Evolutionary conservation across 1,140 invertebrate genomes (phyloP).

Genomic region (Delia radicum): DNA sequence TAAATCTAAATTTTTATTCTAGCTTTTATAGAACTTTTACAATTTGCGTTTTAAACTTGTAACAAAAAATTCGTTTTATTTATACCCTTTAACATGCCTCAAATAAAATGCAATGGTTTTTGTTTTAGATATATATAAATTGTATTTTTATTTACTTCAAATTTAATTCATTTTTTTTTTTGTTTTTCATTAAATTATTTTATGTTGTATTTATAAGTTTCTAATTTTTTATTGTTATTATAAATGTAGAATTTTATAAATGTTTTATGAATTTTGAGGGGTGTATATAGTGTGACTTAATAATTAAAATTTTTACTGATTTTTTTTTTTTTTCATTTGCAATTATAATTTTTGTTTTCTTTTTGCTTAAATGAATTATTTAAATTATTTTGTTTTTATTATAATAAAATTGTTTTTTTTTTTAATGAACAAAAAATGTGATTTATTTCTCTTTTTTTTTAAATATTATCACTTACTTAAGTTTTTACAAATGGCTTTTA

Average conservation of each 20-base stretch:
- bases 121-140: slow-evolving; percentile 14
- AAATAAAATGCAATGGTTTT: no score
- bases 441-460: slow-evolving; percentile 22
- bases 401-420: not conserved
- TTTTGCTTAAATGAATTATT: not conserved
- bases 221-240: not conserved
- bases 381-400: not conserved
- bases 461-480: slow-evolving; percentile 22
- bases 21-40: no score
- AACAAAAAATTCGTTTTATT: no score
- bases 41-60: no score
- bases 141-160: slow-evolving; percentile 23
- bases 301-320: slow-evolving; percentile 2
- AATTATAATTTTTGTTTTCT: not conserved
- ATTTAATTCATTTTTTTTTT: not conserved
- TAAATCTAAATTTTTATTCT: no score
- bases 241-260: slow-evolving; percentile 12
- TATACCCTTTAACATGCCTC: no score
- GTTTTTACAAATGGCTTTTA: slow-evolving; percentile 17
- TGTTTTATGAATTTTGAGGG: slow-evolving; percentile 2
- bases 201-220: slow-evolving; percentile 1
- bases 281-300: slow-evolving; percentile 1
- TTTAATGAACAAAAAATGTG: slow-evolving; percentile 3
- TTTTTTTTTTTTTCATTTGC: slow-evolving; percentile 9
- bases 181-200: slow-evolving; percentile 10